Base-by-base conservation (phyloP, 2,888 invertebrate species). In the Electrophaes corylata region DNA sequence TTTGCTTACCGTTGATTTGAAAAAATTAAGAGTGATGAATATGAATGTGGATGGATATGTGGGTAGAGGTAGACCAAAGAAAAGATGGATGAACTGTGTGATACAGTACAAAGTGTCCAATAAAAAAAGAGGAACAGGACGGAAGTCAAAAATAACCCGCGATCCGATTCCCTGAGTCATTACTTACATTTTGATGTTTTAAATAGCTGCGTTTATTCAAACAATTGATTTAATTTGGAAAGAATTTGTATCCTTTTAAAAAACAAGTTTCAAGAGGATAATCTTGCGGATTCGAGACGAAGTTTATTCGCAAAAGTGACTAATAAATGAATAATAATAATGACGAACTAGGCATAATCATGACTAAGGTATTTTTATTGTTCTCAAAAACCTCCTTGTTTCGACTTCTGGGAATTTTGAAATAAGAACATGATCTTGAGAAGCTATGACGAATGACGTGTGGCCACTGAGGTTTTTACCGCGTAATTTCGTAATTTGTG, bases 1-100 rank as follows among this genome's bases (percentile, higher is more conserved):
- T 67, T 73, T 73, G 79, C 77, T 79, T 75, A 80, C 80, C 72
- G 79, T 71, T 64, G 69, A 72, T 74, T 75, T 65, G n/a, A n/a
- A n/a, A n/a, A n/a, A n/a, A n/a, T n/a, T n/a, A n/a, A n/a, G n/a
- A n/a, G n/a, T n/a, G n/a, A n/a, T n/a, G n/a, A n/a, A n/a, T n/a
- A n/a, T n/a, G n/a, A n/a, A n/a, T n/a, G n/a, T n/a, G n/a, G n/a
- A n/a, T n/a, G n/a, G n/a, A n/a, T n/a, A n/a, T n/a, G n/a, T n/a
- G n/a, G n/a, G n/a, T n/a, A n/a, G n/a, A n/a, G n/a, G n/a, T n/a
- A n/a, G n/a, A n/a, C n/a, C n/a, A n/a, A n/a, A n/a, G n/a, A n/a
- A n/a, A n/a, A n/a, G n/a, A n/a, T n/a, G n/a, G n/a, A n/a, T n/a
- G n/a, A n/a, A n/a, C n/a, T n/a, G n/a, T n/a, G n/a, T n/a, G n/a